Evolutionary conservation across 2,113 vertebrate genomes (phyloP).

Genomic region (Syngnathus floridae): DNA sequence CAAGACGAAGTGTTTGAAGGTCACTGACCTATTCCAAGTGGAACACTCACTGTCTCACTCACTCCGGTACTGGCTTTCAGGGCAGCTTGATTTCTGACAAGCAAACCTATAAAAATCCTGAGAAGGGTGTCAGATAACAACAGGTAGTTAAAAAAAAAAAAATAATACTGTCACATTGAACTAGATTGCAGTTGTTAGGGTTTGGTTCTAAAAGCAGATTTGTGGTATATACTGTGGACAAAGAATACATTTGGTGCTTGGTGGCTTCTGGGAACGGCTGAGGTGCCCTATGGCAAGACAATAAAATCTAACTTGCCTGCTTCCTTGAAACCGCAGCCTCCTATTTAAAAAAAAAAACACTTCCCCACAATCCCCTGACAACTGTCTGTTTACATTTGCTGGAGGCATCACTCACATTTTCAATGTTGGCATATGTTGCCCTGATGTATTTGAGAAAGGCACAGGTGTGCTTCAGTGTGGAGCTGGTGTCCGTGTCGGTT

Average conservation of each 20-base stretch:
- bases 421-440: slow-evolving; percentile 68
- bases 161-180: background rate
- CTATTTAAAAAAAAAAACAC: too few relatives aligned
- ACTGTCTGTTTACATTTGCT: background rate
- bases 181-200: background rate
- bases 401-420: background rate
- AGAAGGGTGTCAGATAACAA: slow-evolving; percentile 6
- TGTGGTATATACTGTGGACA: background rate
- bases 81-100: slow-evolving; percentile 68
- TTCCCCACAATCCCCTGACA: background rate
- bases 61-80: slow-evolving; percentile 49
- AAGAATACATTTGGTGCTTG: background rate
- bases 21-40: slow-evolving; percentile 34
- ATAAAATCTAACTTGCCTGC: background rate
- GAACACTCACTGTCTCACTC: background rate
- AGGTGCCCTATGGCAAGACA: background rate
- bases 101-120: slow-evolving; percentile 84
- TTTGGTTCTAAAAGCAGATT: background rate
- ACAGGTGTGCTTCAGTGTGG: slow-evolving; percentile 85
- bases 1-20: background rate
- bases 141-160: background rate
- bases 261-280: too few relatives aligned
- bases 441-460: slow-evolving; percentile 85
- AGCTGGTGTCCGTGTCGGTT: slow-evolving; percentile 81
- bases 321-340: background rate